A percentile compares a stretch with the other conserved stretches of the same genome.
phyloP scores from a whole-genome alignment of 2,113 vertebrate genomes.

The Lasiurus cinereus region DNA sequence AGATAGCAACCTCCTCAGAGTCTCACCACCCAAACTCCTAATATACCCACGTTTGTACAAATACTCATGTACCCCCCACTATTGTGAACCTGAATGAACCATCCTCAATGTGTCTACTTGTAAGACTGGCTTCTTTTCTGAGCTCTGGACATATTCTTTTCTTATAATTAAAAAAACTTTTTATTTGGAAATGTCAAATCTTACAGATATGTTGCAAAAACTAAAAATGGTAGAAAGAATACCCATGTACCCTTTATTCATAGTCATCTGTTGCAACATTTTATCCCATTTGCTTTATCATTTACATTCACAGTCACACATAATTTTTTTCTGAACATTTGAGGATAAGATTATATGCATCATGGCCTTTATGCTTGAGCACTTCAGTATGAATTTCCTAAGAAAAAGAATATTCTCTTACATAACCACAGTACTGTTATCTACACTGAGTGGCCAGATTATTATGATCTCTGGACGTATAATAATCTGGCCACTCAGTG shows the following conservation, averaged over 20 bases:
- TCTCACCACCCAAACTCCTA: neutral
- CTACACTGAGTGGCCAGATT: no score
- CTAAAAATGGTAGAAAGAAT: neutral
- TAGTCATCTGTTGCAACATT: slow-evolving; percentile 11
- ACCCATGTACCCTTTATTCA: neutral
- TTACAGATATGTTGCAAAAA: slow-evolving; percentile 39
- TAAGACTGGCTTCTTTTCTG: slow-evolving; percentile 15
- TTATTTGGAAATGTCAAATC: slow-evolving; percentile 32
- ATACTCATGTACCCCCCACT: neutral
- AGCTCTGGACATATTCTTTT: neutral
- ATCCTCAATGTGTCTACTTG: neutral
- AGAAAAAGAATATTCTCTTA: slow-evolving; percentile 35
- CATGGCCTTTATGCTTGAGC: slow-evolving; percentile 9
- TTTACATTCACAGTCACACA: neutral
- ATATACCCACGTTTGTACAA: neutral
- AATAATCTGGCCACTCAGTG: no score
- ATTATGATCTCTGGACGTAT: no score
- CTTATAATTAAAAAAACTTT: neutral
- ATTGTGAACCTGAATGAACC: slow-evolving; percentile 18
- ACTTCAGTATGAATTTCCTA: slow-evolving; percentile 44
- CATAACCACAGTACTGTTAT: neutral
- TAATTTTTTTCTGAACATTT: slow-evolving; percentile 35
- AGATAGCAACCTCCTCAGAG: neutral
- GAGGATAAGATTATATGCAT: slow-evolving; percentile 4
- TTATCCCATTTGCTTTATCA: slow-evolving; percentile 45